These are phyloP conservation scores for Acanthoscelides obtectus DNA, from an alignment of 2,888 invertebrate genomes.

Conservation along the genomic window DNA sequence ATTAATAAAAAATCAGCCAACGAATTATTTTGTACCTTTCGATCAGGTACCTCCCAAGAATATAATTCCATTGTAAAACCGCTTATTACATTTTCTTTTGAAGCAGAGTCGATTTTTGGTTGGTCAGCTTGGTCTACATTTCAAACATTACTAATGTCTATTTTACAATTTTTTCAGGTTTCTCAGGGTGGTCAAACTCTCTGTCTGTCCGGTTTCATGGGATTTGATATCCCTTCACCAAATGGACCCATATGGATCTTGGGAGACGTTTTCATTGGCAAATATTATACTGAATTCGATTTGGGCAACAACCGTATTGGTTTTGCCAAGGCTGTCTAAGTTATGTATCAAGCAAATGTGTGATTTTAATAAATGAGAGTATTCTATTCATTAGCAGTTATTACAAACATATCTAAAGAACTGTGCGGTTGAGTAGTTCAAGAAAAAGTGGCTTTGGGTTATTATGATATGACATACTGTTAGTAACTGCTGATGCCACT, in stretches of 20 bases:
- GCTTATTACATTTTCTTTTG: no score
- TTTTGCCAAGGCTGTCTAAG: slow-evolving; percentile 66
- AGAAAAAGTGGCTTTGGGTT: no score
- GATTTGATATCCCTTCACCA: slow-evolving; percentile 91
- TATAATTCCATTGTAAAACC: no score
- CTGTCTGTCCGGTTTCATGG: slow-evolving; percentile 95
- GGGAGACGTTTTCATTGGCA: slow-evolving; percentile 96
- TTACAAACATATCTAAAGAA: no score
- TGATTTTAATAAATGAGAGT: not conserved
- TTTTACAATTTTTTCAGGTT: slow-evolving; percentile 9
- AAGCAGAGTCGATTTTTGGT: no score
- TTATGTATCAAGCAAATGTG: not conserved
- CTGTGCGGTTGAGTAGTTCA: no score
- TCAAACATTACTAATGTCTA: no score
- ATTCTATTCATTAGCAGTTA: not conserved
- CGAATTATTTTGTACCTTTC: not conserved
- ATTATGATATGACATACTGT: no score
- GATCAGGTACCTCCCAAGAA: not conserved
- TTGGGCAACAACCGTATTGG: slow-evolving; percentile 82
- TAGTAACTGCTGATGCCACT: no score
- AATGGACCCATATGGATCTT: slow-evolving; percentile 97
- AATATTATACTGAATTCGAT: slow-evolving; percentile 95
- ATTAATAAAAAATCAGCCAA: no score
- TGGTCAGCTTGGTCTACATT: no score
- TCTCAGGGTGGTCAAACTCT: slow-evolving; percentile 52